A percentile compares a stretch with the other conserved stretches of the same genome.
phyloP scores from a whole-genome alignment of 2,113 vertebrate species.

The Ictalurus furcatus region DNA sequence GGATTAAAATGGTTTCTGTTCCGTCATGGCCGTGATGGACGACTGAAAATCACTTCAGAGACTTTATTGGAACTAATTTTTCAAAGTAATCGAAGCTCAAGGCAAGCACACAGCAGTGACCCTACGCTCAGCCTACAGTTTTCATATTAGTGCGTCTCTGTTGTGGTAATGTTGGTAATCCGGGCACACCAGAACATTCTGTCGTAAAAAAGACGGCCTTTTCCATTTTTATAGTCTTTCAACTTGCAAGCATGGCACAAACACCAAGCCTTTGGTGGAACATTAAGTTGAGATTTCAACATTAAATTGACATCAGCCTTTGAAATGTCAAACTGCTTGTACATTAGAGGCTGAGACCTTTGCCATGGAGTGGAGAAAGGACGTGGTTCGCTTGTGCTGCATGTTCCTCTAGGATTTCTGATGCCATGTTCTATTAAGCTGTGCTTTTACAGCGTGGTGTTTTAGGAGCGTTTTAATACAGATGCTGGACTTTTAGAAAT shows the following conservation, averaged over 20 bases:
- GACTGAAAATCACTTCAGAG: neutral
- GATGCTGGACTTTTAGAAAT: neutral
- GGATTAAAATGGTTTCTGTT: neutral
- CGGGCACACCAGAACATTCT: neutral
- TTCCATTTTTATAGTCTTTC: slow-evolving; percentile 21
- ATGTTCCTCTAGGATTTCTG: neutral
- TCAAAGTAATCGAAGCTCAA: neutral
- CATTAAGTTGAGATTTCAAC: neutral
- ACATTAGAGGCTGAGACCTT: neutral
- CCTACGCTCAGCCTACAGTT: neutral
- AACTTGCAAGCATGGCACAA: neutral
- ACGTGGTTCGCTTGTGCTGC: neutral
- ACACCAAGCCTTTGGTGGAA: neutral
- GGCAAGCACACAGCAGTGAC: slow-evolving; percentile 13
- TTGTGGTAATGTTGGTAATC: neutral
- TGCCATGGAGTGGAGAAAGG: neutral
- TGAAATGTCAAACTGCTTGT: slow-evolving; percentile 15
- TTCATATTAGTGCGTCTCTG: neutral
- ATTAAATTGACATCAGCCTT: slow-evolving; percentile 17
- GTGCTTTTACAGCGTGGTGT: neutral
- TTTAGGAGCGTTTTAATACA: neutral
- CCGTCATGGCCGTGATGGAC: neutral
- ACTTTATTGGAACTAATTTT: neutral
- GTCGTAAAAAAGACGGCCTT: neutral
- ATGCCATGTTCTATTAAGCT: neutral